These are phyloP conservation scores for Phalangium opilio DNA, from an alignment of 2,888 invertebrate species.

Conservation along the genomic window DNA sequence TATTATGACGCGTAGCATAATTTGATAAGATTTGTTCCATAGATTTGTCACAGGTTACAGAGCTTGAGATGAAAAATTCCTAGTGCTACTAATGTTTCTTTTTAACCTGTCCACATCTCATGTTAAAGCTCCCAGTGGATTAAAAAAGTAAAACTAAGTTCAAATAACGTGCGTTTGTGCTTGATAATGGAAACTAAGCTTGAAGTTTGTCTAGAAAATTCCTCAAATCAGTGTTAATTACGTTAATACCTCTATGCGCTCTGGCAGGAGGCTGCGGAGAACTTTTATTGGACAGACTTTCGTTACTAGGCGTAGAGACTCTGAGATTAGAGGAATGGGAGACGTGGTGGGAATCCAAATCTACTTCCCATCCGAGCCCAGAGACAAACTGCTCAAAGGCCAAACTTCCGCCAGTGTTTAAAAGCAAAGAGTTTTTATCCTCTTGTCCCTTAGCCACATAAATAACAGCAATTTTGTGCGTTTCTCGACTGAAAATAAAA, in stretches of 20 bases:
- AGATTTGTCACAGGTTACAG: no score
- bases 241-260: neutral
- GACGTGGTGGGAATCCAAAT: constrained; percentile 41
- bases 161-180: no score
- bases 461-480: constrained; percentile 80
- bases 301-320: constrained; percentile 8
- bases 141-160: no score
- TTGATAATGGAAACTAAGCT: no score
- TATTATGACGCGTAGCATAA: neutral
- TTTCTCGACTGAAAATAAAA: constrained; percentile 28
- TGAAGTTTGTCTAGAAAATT: no score
- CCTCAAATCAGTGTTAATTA: no score
- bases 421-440: constrained; percentile 80
- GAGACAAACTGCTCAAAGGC: constrained; percentile 61
- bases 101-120: no score
- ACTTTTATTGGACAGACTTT: constrained; percentile 12
- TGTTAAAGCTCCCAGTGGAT: no score
- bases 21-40: no score
- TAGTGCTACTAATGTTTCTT: no score
- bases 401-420: constrained; percentile 78
- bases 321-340: constrained; percentile 13
- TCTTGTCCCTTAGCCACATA: constrained; percentile 97
- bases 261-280: constrained; percentile 12
- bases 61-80: no score
- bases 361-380: constrained; percentile 39